phyloP scores from a whole-genome alignment of 2,113 vertebrate genomes.

The Eurystomus gularis region DNA sequence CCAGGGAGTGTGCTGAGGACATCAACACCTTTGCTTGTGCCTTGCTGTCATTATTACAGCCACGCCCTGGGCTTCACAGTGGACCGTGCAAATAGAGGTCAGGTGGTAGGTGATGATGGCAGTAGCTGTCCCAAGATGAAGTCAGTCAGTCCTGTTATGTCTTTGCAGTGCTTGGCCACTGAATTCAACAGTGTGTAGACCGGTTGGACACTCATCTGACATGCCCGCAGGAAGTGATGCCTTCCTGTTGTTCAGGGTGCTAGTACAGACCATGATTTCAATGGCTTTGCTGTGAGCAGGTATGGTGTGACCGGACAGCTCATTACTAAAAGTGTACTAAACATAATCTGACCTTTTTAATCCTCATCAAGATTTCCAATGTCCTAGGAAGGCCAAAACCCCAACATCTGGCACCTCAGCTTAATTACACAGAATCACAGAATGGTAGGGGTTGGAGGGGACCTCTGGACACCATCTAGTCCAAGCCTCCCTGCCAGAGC shows the following conservation, averaged over 20 bases:
- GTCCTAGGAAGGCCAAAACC: neutral
- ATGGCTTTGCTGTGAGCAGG: neutral
- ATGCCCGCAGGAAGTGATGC: neutral
- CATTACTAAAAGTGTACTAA: neutral
- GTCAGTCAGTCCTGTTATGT: neutral
- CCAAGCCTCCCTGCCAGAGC: too few relatives aligned
- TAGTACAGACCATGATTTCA: neutral
- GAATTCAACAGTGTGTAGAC: neutral
- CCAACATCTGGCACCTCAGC: neutral
- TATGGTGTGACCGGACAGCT: neutral
- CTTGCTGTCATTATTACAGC: neutral
- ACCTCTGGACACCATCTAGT: too few relatives aligned
- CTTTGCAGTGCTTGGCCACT: neutral
- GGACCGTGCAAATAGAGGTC: neutral
- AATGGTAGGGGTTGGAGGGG: too few relatives aligned
- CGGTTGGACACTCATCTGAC: neutral
- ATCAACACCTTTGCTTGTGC: rapidly evolving
- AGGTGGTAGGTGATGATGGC: neutral
- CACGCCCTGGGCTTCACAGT: neutral
- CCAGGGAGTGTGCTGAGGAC: neutral
- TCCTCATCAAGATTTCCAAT: neutral
- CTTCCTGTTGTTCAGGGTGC: neutral
- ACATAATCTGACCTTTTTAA: neutral
- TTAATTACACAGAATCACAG: too few relatives aligned
- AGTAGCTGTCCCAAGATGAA: neutral